Evolutionary conservation across 2,888 invertebrate genomes (phyloP).

Genomic region (Agrotis exclamationis): DNA sequence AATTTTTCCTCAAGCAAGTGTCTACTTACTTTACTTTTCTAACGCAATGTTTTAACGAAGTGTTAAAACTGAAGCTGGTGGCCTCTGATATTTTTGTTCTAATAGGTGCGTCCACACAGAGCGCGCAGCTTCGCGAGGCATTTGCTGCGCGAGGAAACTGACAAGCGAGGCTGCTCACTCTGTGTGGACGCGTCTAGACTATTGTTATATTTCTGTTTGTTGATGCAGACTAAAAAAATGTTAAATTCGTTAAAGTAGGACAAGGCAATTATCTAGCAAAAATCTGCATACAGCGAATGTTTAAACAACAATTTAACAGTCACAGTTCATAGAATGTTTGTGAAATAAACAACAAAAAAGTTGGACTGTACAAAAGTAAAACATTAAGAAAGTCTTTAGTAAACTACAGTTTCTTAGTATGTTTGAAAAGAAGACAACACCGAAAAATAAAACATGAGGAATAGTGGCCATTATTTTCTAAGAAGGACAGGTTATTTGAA

Average conservation of each 20-base stretch:
- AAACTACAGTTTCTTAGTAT: too few species aligned
- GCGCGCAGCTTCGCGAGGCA: too few species aligned
- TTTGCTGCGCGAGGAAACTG: too few species aligned
- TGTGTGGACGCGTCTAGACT: too few species aligned
- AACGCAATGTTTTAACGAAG: conserved; percentile 28
- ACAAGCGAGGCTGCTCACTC: too few species aligned
- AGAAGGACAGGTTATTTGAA: too few species aligned
- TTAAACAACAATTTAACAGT: not conserved
- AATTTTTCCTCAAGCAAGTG: conserved; percentile 44
- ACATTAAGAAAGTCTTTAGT: too few species aligned
- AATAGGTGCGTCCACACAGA: too few species aligned
- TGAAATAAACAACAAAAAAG: not conserved
- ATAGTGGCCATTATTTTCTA: too few species aligned
- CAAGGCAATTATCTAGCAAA: not conserved
- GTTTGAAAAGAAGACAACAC: too few species aligned
- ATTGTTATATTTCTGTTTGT: conserved; percentile 20
- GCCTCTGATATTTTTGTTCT: not conserved
- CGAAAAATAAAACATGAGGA: too few species aligned
- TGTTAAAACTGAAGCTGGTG: not conserved
- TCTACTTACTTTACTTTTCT: conserved; percentile 17
- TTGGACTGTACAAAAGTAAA: not conserved
- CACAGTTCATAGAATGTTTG: not conserved
- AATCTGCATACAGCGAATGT: conserved; percentile 3
- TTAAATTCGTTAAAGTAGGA: conserved; percentile 17
- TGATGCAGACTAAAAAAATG: not conserved